Evolutionary conservation across 2,888 invertebrate genomes (phyloP).

Genomic region (Listrodromus nycthemerus): DNA sequence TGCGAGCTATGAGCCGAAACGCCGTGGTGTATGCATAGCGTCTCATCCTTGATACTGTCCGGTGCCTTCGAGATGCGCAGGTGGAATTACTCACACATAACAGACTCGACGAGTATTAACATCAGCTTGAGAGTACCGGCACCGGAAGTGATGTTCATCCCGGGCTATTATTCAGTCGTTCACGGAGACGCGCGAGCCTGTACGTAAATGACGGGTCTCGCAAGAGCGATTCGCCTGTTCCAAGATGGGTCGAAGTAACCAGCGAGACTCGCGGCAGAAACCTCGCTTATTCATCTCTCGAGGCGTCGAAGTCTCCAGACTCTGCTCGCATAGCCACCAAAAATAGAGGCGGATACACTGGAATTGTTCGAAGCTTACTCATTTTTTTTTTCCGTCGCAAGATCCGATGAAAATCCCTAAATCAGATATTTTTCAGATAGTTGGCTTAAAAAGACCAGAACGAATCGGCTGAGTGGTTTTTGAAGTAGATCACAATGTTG

Average conservation of each 20-base stretch:
- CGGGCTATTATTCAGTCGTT: constrained; percentile 59
- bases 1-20: background rate
- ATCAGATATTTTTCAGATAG: background rate
- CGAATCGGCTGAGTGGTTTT: too few relatives aligned
- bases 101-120: constrained; percentile 12
- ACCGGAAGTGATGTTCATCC: constrained; percentile 55
- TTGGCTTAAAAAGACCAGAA: too few relatives aligned
- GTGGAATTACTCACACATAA: constrained; percentile 14
- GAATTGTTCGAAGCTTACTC: background rate
- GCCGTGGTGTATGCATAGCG: constrained; percentile 4
- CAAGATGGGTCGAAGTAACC: constrained; percentile 25
- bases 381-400: background rate
- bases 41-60: constrained; percentile 7
- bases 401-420: background rate
- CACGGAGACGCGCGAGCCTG: constrained; percentile 36
- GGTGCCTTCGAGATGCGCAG: background rate
- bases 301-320: constrained; percentile 66
- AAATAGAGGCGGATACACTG: background rate
- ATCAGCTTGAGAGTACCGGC: constrained; percentile 13
- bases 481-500: too few relatives aligned
- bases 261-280: constrained; percentile 44
- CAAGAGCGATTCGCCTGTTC: constrained; percentile 45
- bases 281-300: constrained; percentile 59
- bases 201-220: constrained; percentile 69
- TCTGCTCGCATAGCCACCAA: background rate